Evolutionary conservation across 2,888 invertebrate genomes (phyloP).

Genomic region (Tetragonisca angustula): DNA sequence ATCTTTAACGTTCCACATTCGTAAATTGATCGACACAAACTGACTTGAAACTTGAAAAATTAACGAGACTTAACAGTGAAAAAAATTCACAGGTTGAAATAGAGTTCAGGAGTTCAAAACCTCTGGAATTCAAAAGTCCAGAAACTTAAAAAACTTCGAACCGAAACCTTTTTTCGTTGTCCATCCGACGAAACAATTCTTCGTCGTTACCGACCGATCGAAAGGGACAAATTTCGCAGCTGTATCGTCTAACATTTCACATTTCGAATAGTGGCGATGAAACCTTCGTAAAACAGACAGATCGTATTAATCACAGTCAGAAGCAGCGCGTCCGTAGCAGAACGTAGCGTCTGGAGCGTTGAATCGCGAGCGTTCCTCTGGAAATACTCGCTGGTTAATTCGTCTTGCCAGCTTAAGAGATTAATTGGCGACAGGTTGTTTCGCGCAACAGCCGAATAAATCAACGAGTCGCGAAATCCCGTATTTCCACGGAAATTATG

Average conservation of each 20-base stretch:
- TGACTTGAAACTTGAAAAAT: too few species aligned
- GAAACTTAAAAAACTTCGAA: background rate
- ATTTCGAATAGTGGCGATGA: background rate
- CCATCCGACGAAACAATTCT: too few species aligned
- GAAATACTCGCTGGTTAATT: constrained; percentile 34
- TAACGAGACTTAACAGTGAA: too few species aligned
- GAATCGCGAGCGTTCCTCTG: constrained; percentile 1
- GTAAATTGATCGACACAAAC: too few species aligned
- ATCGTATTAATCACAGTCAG: constrained; percentile 1
- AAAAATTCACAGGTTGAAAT: too few species aligned
- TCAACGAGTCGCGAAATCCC: constrained; percentile 22
- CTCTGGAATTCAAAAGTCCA: background rate
- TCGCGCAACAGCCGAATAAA: constrained; percentile 42
- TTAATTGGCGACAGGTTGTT: constrained; percentile 52
- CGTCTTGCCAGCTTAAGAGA: constrained; percentile 48
- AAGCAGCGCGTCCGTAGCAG: constrained; percentile 1
- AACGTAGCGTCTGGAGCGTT: background rate
- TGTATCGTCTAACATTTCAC: background rate
- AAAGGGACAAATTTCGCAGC: background rate
- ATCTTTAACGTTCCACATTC: too few species aligned
- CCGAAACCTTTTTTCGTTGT: too few species aligned
- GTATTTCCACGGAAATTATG: constrained; percentile 24
- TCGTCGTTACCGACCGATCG: background rate
- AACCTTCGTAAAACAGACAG: background rate
- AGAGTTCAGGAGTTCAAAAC: too few species aligned